These are phyloP conservation scores for Anas acuta DNA, from an alignment of 2,797 vertebrate genomes.

Conservation along the genomic window DNA sequence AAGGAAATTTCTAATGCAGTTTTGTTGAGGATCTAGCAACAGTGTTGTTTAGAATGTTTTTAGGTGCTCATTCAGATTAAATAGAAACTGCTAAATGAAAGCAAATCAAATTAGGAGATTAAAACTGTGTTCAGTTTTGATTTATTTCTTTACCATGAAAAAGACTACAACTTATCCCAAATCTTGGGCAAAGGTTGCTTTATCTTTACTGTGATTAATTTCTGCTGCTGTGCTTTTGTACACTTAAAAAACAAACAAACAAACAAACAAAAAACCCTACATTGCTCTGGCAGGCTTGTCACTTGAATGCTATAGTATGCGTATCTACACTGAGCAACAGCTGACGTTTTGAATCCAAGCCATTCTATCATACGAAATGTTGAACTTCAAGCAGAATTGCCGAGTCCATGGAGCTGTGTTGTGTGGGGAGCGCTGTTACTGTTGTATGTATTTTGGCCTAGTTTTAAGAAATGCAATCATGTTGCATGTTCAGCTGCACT, in stretches of 20 bases:
- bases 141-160: neutral
- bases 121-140: neutral
- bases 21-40: neutral
- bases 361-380: neutral
- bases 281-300: neutral
- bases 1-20: neutral
- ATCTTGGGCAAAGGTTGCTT: neutral
- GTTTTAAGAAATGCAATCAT: neutral
- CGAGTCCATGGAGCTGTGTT: neutral
- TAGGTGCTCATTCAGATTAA: neutral
- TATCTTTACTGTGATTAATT: neutral
- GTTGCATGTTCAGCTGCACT: neutral
- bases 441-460: neutral
- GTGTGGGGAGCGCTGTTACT: accelerated
- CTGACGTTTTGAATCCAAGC: neutral
- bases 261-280: neutral
- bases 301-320: neutral
- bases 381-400: neutral
- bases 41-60: neutral
- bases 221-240: neutral
- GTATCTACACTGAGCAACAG: neutral
- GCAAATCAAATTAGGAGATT: neutral
- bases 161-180: neutral
- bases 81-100: neutral
- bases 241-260: too few species aligned